These are phyloP conservation scores for Buphagus erythrorhynchus DNA, from an alignment of 2,797 vertebrate genomes.

Conservation along the genomic window DNA sequence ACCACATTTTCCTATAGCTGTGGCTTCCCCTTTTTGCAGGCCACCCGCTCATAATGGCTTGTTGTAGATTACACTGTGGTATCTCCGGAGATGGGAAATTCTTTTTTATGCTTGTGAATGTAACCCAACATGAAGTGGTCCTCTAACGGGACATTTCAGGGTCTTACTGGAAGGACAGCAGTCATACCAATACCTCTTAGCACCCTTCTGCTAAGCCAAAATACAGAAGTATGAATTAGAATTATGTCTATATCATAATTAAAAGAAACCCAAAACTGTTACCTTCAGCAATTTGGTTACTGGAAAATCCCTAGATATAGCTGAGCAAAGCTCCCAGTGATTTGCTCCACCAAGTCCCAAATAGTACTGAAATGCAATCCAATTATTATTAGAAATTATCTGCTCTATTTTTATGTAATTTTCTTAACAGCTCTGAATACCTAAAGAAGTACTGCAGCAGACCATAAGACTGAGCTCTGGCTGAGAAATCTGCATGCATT, in stretches of 20 bases:
- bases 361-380: background rate
- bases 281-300: background rate
- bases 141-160: background rate
- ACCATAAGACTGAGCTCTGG: background rate
- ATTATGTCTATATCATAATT: background rate
- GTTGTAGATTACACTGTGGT: background rate
- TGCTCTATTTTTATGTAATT: background rate
- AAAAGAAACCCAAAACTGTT: background rate
- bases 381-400: background rate
- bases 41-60: background rate
- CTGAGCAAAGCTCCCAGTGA: background rate
- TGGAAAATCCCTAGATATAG: background rate
- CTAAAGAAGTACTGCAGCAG: background rate
- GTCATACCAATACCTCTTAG: background rate
- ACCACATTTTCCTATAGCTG: conserved; percentile 50
- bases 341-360: background rate
- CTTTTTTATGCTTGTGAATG: background rate
- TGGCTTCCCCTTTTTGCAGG: conserved; percentile 21
- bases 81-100: conserved; percentile 4
- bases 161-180: background rate
- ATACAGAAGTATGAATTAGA: background rate
- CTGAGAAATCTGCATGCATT: background rate
- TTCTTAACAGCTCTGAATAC: background rate
- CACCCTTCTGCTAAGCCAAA: background rate
- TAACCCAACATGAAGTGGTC: background rate